These are phyloP conservation scores for Stictonetta naevosa DNA, from an alignment of 2,113 vertebrate species.

Conservation along the genomic window DNA sequence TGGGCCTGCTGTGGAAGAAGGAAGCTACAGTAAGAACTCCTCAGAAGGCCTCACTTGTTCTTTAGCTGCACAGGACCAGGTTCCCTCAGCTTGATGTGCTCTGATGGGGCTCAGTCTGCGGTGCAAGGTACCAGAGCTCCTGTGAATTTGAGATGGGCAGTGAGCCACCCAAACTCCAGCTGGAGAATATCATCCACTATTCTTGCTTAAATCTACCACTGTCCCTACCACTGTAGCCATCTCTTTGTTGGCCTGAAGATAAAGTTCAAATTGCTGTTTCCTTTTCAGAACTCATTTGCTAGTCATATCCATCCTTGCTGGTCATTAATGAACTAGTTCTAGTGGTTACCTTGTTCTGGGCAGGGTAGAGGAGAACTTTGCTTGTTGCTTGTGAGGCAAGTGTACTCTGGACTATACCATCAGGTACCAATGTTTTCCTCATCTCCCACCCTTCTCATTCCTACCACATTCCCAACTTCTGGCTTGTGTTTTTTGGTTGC, in stretches of 20 bases:
- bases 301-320: neutral
- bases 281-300: neutral
- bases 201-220: neutral
- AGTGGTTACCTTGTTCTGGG: neutral
- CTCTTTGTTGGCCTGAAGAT: neutral
- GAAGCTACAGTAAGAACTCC: neutral
- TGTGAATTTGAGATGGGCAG: neutral
- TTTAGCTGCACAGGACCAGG: neutral
- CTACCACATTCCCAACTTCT: neutral
- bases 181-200: accelerated
- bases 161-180: neutral
- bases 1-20: neutral
- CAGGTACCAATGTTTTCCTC: neutral
- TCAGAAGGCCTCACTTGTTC: neutral
- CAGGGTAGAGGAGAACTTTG: too few relatives aligned
- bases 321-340: neutral
- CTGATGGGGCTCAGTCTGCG: neutral
- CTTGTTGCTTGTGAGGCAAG: neutral
- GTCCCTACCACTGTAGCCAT: neutral
- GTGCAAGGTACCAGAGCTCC: accelerated
- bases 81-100: neutral
- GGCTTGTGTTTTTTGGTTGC: neutral
- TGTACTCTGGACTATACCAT: neutral
- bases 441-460: neutral
- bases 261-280: neutral